Evolutionary conservation across 53 echinoderm and acorn worm species (phyloP), one percentile per base, ranked within the genome.

Genomic region (Luidia sarsii): DNA sequence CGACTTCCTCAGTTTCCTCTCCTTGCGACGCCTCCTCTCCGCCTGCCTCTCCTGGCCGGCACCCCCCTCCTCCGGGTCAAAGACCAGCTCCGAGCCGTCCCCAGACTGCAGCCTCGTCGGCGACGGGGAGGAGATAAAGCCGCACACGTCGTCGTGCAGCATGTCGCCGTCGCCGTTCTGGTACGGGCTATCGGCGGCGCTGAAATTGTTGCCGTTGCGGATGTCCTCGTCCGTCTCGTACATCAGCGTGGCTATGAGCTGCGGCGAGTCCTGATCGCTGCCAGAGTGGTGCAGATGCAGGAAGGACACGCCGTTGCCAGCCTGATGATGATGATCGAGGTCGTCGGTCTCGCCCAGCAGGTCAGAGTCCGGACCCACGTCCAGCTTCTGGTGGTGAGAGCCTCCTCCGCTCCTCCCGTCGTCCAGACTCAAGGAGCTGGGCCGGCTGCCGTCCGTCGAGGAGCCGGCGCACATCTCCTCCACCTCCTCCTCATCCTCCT

Each of bases 211-310:
- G 25, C 74, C 70, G 21, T 90, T 86, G 21, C 87, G 82, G 34
- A 90, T 53, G 37, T 71, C 54, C 13, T 90, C 87, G 33, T 87
- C 90, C 34, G 48, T 80, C 22, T 83, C 88, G 69, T 82, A 90
- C 25, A 94, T 70, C 10, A 94, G 86, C 6, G 94, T 94, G 2
- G 94, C 94, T 16, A 87, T 91, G 27, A n/a, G n/a, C 6, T 86
- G 91, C 6, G 89, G 94, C 18, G 94, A 90, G 31, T 87, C 83
- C 33, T 88, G 71, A 10, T 88, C 91, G 2, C 31, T 38, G 57
- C 75, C 33, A n/a, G n/a, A n/a, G 51, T 30, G 83, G 61, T 48
- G 83, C 67, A 81, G 64, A 34, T 38, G 71, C 18, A 51, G 63
- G 68, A 67, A 68, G 10, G 59, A 61, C 51, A 23, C 75, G 33